phyloP scores from a whole-genome alignment of 2,113 vertebrate genomes.

The Labrus mixtus region DNA sequence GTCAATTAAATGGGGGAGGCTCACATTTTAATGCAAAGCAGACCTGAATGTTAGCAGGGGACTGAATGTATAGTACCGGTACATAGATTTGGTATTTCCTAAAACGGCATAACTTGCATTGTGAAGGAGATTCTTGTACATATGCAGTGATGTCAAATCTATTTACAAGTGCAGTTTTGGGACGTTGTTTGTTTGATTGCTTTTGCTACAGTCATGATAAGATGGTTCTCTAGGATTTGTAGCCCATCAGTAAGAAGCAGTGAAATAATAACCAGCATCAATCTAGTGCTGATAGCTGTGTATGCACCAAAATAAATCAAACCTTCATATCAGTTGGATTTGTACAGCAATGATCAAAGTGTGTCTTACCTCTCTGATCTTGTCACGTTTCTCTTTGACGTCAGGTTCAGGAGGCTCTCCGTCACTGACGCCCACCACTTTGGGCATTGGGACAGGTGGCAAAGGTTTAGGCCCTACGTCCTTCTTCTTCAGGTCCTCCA shows the following conservation, averaged over 20 bases:
- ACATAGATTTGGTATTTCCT: too few species aligned
- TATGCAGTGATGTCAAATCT: too few species aligned
- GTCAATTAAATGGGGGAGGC: neutral
- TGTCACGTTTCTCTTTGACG: constrained; percentile 93
- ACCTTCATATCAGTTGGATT: neutral
- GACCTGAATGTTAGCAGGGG: too few species aligned
- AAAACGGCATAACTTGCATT: too few species aligned
- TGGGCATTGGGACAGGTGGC: constrained; percentile 93
- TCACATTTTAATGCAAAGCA: too few species aligned
- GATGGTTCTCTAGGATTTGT: too few species aligned
- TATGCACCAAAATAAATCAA: neutral
- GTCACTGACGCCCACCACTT: constrained; percentile 90
- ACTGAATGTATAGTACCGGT: too few species aligned
- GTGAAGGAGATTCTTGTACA: too few species aligned
- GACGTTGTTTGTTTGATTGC: neutral
- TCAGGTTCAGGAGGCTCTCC: constrained; percentile 92
- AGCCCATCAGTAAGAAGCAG: too few species aligned
- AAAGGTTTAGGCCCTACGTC: constrained; percentile 87
- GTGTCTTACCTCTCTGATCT: constrained; percentile 93
- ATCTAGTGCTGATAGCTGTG: too few species aligned
- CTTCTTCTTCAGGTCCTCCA: constrained; percentile 91
- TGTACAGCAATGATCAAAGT: neutral
- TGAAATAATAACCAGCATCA: too few species aligned
- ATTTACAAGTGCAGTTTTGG: neutral
- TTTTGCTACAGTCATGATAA: too few species aligned